Base-by-base conservation (phyloP, 2,113 vertebrate genomes). In the Nettapus auritus region DNA sequence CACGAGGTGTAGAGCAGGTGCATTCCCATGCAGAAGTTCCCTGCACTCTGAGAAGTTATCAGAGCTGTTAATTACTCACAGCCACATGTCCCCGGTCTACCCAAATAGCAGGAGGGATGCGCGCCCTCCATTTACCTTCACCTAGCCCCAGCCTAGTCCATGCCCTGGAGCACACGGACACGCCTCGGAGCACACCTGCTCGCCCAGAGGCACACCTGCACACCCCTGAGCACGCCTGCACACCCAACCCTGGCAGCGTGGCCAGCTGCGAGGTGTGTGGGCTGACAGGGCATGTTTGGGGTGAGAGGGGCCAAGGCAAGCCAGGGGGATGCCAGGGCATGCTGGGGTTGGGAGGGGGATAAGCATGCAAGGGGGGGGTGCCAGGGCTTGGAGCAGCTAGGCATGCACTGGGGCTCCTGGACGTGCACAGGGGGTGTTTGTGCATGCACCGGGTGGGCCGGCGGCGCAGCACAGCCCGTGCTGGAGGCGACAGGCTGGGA, bases 191-290 rank as follows among this genome's bases (percentile, higher is more conserved):
- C 33, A n/a, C 46, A 64, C 34, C 74, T 69, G 82, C 88, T 64
- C 1, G 0, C 7, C 53, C 55, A 13, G 63, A 13, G 40, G 44
- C 33, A n/a, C 46, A 64, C 34, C 74, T 69, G 82, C 88, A 69
- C 1, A 0, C 7, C 53, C 50, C 1, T 3, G 50, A 25, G 56
- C 56, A 7, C 38, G 28, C 12, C 50, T 14, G 76, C 84, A 28
- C 62, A 1, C 9, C 31, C 60, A 42, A 52, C 23, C 33, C 33
- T 8, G 50, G 3, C 4, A 8, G 6, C 20, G 46, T 1, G 0
- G 11, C 23, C 57, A 2, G 2, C 28, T 0, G 3, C 0, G 6
- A 15, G 34, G 40, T 34, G 17, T 40, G 22, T 31, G 4, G 56
- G 15, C 5, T 59, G 76, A n/a, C 42, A 4, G 36, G 42, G 11